A percentile compares a stretch with the other conserved stretches of the same genome.
phyloP scores from a whole-genome alignment of 2,888 invertebrate species.

The Ophion costatus region DNA sequence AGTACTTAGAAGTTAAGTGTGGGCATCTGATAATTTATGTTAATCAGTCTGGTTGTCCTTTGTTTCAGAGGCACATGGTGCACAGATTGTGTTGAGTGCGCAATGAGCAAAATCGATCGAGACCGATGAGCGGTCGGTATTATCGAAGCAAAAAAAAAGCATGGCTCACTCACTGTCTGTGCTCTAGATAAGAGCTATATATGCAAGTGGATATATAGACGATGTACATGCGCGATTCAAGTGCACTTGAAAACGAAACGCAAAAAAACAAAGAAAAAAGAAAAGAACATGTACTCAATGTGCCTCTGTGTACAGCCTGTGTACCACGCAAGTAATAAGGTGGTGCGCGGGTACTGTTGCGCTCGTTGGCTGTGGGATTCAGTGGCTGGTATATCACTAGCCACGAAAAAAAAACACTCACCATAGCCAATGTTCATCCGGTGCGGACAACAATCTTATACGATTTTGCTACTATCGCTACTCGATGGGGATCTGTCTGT shows the following conservation, averaged over 20 bases:
- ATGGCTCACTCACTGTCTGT: constrained; percentile 83
- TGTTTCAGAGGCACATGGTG: constrained; percentile 94
- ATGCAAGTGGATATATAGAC: constrained; percentile 77
- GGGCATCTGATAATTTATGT: constrained; percentile 82
- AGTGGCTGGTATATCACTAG: constrained; percentile 72
- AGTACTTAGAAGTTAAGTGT: constrained; percentile 74
- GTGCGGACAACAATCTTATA: constrained; percentile 82
- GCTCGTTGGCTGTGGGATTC: constrained; percentile 80
- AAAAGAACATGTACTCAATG: constrained; percentile 77
- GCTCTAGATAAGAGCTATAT: constrained; percentile 78
- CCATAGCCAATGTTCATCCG: constrained; percentile 81
- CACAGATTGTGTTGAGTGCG: constrained; percentile 83
- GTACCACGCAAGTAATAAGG: constrained; percentile 77
- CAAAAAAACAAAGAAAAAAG: constrained; percentile 55
- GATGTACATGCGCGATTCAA: constrained; percentile 75
- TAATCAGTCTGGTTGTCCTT: constrained; percentile 86
- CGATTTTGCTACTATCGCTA: constrained; percentile 83
- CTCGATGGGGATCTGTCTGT: constrained; percentile 77
- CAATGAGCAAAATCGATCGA: constrained; percentile 79
- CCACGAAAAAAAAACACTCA: constrained; percentile 71
- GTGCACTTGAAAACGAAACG: constrained; percentile 65
- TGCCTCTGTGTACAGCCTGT: constrained; percentile 82
- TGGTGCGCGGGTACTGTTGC: constrained; percentile 80
- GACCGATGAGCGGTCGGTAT: constrained; percentile 75
- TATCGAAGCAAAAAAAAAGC: constrained; percentile 68